Conservation (phyloP, 2,797 vertebrate species). For the Chloroceryle amazona region DNA sequence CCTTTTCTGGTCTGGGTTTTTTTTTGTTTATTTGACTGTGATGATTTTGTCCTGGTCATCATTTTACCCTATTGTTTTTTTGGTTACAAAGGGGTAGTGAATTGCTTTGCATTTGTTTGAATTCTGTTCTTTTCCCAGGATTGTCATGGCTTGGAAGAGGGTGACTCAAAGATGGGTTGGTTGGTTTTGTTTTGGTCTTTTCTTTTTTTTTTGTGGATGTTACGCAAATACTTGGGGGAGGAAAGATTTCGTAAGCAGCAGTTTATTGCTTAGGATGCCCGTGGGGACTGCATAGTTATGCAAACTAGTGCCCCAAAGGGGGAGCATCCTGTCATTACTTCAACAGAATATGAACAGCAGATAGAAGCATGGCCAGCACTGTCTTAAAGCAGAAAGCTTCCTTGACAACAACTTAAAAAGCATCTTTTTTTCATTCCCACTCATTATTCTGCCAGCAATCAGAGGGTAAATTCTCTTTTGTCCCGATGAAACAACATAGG, state of each 20-base stretch:
- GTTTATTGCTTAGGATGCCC: conserved; percentile 43
- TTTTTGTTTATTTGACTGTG: background rate
- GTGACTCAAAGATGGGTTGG: background rate
- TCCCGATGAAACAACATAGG: background rate
- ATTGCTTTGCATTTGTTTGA: background rate
- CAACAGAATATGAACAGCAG: background rate
- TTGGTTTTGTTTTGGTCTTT: background rate
- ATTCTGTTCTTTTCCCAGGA: background rate
- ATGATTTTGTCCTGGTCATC: background rate
- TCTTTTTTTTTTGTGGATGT: background rate
- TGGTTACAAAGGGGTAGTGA: background rate
- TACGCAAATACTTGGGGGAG: background rate
- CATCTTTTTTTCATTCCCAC: background rate
- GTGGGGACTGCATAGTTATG: conserved; percentile 34
- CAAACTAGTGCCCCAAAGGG: conserved; percentile 34
- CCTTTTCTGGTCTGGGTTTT: background rate
- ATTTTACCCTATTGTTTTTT: background rate
- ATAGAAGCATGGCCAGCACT: background rate
- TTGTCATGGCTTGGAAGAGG: background rate
- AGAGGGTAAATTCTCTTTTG: background rate
- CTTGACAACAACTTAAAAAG: background rate
- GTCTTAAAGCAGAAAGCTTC: background rate
- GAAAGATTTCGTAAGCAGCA: conserved; percentile 46
- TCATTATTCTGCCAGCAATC: background rate
- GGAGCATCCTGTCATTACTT: conserved; percentile 27